Conservation (phyloP, 1,140 invertebrate species). For the Oryzaephilus surinamensis region DNA sequence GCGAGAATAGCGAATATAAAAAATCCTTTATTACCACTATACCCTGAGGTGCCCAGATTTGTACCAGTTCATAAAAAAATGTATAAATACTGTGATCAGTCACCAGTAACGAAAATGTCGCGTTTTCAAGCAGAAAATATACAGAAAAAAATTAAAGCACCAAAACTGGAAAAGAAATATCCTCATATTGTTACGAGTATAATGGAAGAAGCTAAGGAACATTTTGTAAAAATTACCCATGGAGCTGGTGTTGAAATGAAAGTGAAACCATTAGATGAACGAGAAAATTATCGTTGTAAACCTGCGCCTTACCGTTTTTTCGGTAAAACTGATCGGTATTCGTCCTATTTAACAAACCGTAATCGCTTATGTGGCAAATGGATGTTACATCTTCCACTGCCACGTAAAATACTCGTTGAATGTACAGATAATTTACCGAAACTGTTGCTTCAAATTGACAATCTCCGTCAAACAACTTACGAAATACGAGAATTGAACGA, state of each 20-base stretch:
- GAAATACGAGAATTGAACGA: no score
- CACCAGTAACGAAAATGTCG: no score
- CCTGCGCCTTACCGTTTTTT: slow-evolving; percentile 40
- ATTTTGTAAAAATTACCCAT: slow-evolving; percentile 19
- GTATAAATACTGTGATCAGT: no score
- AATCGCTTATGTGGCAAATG: slow-evolving; percentile 42
- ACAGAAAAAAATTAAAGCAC: no score
- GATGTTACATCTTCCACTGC: slow-evolving; percentile 48
- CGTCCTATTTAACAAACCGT: slow-evolving; percentile 45
- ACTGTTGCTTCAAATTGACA: no score
- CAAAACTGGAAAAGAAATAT: slow-evolving; percentile 13
- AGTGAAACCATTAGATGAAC: slow-evolving; percentile 14
- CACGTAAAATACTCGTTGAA: slow-evolving; percentile 46
- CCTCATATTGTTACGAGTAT: slow-evolving; percentile 12
- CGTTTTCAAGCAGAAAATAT: no score
- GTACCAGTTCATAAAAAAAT: no score
- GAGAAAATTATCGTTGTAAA: slow-evolving; percentile 13
- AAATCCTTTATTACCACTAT: no score
- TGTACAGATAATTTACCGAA: no score
- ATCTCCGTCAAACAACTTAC: no score
- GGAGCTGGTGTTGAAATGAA: slow-evolving; percentile 22
- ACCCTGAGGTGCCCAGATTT: no score
- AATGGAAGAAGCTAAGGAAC: slow-evolving; percentile 15
- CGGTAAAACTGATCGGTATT: slow-evolving; percentile 47
- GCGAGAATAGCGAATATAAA: no score